Base-by-base conservation (phyloP, 1,140 invertebrate species). In the Prorops nasuta region DNA sequence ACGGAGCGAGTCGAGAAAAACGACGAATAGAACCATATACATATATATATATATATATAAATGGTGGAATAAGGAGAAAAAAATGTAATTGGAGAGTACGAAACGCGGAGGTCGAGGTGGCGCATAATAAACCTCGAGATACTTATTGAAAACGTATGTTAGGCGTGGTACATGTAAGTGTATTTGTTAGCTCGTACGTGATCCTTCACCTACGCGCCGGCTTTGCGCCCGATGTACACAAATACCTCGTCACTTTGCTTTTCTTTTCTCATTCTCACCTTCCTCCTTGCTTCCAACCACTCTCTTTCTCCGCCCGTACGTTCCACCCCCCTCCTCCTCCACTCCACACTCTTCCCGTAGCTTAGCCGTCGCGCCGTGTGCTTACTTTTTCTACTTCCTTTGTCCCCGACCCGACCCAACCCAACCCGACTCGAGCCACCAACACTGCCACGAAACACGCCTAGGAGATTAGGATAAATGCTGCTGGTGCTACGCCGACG, bases 381-480 rank as follows among this genome's bases (percentile, higher is more conserved):
- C 52, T 54, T 51, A 34, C 38, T 22, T 20, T 34, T 12, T 17
- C 18, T 40, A 18, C 17, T 43, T 41, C 62, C 56, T 59, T 54
- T 61, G 58, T 63, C 40, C 38, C 35, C 19, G 31, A 22, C 17
- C 19, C 7, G 6, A 12, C 20, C n/a, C n/a, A n/a, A n/a, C n/a
- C n/a, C n/a, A n/a, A n/a, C n/a, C n/a, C n/a, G n/a, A n/a, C n/a
- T n/a, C n/a, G n/a, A n/a, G n/a, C n/a, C 38, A 14, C 21, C 15
- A 15, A 7, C 21, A 28, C 40, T 15, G 24, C 51, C 22, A 42
- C 15, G 36, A 58, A 65, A 66, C 61, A 67, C 64, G 67, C 54
- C 63, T 58, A 39, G 52, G 34, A 66, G 63, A 70, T 66, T 67
- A 69, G 64, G 56, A 67, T 63, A 66, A 69, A 64, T 46, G 55